Conservation (phyloP, 2,113 vertebrate genomes). For the Vidua macroura region DNA sequence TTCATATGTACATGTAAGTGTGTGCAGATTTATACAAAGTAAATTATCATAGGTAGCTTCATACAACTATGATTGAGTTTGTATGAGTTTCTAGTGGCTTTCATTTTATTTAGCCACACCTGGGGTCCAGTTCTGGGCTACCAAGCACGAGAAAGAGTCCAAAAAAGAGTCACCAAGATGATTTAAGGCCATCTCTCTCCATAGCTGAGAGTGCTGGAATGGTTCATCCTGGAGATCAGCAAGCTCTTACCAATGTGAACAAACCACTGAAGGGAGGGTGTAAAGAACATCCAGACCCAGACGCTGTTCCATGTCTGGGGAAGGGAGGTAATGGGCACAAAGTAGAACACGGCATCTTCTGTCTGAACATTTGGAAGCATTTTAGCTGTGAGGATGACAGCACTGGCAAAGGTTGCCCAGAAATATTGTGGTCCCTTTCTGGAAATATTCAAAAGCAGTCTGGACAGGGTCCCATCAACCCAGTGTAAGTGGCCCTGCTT, state of each 20-base stretch:
- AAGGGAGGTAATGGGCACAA: too few relatives aligned
- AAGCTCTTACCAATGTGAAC: neutral
- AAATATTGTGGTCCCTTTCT: neutral
- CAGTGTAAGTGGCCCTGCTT: neutral
- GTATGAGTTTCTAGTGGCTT: neutral
- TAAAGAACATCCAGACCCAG: neutral
- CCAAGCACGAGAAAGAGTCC: neutral
- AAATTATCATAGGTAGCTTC: neutral
- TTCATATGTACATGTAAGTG: neutral
- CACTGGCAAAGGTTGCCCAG: neutral
- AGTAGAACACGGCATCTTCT: neutral
- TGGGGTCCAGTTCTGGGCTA: neutral
- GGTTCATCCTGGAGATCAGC: neutral
- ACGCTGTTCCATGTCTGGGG: neutral
- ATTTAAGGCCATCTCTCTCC: neutral
- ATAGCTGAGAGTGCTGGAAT: neutral
- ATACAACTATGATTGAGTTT: neutral
- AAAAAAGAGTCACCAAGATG: neutral
- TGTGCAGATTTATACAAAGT: neutral
- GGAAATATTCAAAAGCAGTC: neutral
- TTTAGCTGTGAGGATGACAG: neutral
- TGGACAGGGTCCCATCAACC: too few relatives aligned
- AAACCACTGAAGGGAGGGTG: neutral
- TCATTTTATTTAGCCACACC: neutral
- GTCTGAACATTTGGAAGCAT: neutral